These are phyloP conservation scores for Thermophis baileyi DNA, from an alignment of 2,113 vertebrate genomes.

Conservation along the genomic window DNA sequence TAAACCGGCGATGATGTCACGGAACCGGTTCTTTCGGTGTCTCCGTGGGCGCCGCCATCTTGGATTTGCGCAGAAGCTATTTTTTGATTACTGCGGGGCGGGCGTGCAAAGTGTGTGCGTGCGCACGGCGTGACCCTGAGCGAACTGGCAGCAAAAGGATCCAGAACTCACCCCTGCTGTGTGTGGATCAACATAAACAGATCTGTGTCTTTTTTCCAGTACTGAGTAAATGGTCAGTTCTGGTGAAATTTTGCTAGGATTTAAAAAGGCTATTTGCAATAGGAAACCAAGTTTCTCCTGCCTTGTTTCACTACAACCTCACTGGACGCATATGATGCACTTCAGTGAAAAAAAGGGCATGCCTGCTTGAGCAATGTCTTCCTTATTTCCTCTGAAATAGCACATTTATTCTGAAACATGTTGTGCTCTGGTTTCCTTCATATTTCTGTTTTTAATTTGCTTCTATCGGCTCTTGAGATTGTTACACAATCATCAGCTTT, in stretches of 20 bases:
- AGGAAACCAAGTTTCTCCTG: background rate
- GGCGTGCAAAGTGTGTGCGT: too few species aligned
- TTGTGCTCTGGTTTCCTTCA: constrained; percentile 47
- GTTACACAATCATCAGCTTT: background rate
- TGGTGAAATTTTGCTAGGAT: background rate
- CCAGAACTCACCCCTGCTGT: too few species aligned
- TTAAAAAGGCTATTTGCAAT: background rate
- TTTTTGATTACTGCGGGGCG: too few species aligned
- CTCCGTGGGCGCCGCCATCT: too few species aligned
- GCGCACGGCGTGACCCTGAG: too few species aligned
- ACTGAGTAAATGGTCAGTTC: too few species aligned
- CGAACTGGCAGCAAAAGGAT: too few species aligned
- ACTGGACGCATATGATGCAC: constrained; percentile 44
- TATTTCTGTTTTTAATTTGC: constrained; percentile 43
- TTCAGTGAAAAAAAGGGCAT: constrained; percentile 34
- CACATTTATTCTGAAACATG: constrained; percentile 47
- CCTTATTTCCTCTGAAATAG: constrained; percentile 36
- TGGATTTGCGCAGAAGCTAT: too few species aligned
- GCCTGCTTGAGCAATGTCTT: constrained; percentile 31
- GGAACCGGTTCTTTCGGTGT: too few species aligned
- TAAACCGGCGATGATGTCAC: too few species aligned
- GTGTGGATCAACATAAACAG: background rate
- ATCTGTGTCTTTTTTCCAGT: too few species aligned
- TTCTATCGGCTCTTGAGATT: constrained; percentile 14
- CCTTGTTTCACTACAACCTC: background rate